Conservation (phyloP, 1,140 invertebrate species). For the Chlorops oryzae region DNA sequence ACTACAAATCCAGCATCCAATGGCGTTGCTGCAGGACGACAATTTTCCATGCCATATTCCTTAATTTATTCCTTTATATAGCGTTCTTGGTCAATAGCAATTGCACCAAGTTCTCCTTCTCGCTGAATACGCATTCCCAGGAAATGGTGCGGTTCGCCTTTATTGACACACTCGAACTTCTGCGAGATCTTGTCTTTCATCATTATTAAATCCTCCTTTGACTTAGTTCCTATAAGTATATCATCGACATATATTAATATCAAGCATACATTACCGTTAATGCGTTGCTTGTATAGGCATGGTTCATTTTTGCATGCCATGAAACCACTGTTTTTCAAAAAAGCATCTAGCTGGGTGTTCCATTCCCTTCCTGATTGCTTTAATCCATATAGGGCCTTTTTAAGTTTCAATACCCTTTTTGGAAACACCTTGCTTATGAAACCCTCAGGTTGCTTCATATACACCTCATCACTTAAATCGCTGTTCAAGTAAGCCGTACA, state of each 20-base stretch:
- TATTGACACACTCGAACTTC: slow-evolving; percentile 26
- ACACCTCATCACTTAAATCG: slow-evolving; percentile 37
- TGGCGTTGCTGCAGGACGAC: neutral
- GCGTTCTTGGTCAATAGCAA: slow-evolving; percentile 4
- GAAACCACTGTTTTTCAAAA: slow-evolving; percentile 23
- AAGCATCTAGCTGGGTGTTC: slow-evolving; percentile 30
- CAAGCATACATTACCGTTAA: too few species aligned
- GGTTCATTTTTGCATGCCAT: slow-evolving; percentile 23
- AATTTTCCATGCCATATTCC: slow-evolving; percentile 2
- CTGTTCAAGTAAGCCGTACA: slow-evolving; percentile 49
- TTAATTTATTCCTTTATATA: slow-evolving; percentile 5
- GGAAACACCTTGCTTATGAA: neutral
- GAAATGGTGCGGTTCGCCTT: slow-evolving; percentile 20
- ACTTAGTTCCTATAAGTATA: neutral
- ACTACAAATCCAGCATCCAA: too few species aligned
- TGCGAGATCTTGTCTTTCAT: slow-evolving; percentile 1
- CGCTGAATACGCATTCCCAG: slow-evolving; percentile 35
- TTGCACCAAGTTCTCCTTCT: slow-evolving; percentile 1
- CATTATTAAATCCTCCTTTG: neutral
- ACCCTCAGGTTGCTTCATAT: slow-evolving; percentile 14
- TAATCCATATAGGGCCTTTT: slow-evolving; percentile 20
- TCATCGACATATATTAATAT: slow-evolving; percentile 3
- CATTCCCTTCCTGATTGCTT: slow-evolving; percentile 19
- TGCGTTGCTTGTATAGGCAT: slow-evolving; percentile 40
- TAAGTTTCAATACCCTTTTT: neutral